Base-by-base conservation (phyloP, 1,140 invertebrate species). In the Zophobas atratus region DNA sequence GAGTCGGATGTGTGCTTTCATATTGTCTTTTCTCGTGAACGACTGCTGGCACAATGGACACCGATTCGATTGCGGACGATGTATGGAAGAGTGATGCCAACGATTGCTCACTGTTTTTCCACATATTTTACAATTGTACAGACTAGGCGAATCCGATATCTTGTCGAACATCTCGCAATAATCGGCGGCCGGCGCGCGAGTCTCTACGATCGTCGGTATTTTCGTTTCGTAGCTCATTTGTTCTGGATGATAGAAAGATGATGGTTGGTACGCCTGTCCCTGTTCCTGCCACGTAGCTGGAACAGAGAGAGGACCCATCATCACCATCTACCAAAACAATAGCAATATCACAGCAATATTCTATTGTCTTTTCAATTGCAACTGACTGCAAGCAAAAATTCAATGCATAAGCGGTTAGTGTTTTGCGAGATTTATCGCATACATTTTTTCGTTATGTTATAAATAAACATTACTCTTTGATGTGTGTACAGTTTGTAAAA, bases 21-120 rank as follows among this genome's bases (percentile, higher is more conserved):
- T 89, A 82, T 93, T 93, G 84, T 93, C 92, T 79, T 91, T 91
- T 71, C 92, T 88, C 72, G 92, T 93, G 78, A 93, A 90, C 70
- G 91, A 89, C 77, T 92, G 90, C 33, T 90, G 89, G 85, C 92
- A 93, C 76, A 91, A 87, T 6, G 92, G 92, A 85, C 92, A 93
- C 81, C 90, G 90, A 84, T 92, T 92, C 78, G 91, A 90, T 84
- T 92, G 91, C 6, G 92, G 92, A 75, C 91, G 88, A 83, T 93
- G 92, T 48, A 92, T 92, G 84, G 92, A 90, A 85, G 91, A 88
- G 82, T 93, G 92, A 84, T 94, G 92, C 89, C 92, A 92, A 81
- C 92, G 88, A 87, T 93, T 93, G 82, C 88, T 92, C 60, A 93
- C 93, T 79, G 89, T 90, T 88, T 94, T 93, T 79, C 92, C 91